A percentile compares a stretch with the other conserved stretches of the same genome.
phyloP scores from a whole-genome alignment of 2,888 invertebrate species.

The Dicyrtomina minuta region DNA sequence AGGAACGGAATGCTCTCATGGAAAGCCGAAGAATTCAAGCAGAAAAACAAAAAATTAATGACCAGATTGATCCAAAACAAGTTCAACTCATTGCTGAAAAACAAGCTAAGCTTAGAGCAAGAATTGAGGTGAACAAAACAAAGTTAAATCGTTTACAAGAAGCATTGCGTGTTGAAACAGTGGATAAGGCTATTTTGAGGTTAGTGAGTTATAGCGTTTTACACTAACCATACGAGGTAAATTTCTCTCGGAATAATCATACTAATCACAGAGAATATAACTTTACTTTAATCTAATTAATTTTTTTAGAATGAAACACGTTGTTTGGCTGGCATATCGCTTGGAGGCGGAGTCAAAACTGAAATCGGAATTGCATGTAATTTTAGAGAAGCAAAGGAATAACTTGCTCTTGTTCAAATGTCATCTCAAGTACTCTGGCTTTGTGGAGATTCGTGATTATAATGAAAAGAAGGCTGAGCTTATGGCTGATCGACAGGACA shows the following conservation, averaged over 20 bases:
- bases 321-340: slow-evolving; percentile 3
- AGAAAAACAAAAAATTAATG: background rate
- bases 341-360: slow-evolving; percentile 11
- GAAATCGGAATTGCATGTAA: slow-evolving; percentile 8
- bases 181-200: slow-evolving; percentile 21
- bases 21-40: slow-evolving; percentile 21
- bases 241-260: too few species aligned
- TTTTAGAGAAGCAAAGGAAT: slow-evolving; percentile 21
- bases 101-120: background rate
- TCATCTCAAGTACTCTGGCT: slow-evolving; percentile 21
- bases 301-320: slow-evolving; percentile 17
- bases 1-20: slow-evolving; percentile 9
- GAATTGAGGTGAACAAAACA: background rate
- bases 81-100: background rate
- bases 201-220: too few species aligned
- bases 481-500: slow-evolving; percentile 1
- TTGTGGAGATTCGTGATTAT: slow-evolving; percentile 4
- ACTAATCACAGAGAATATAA: too few species aligned
- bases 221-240: too few species aligned
- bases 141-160: slow-evolving; percentile 13
- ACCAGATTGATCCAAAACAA: slow-evolving; percentile 6
- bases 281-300: too few species aligned
- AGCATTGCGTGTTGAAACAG: slow-evolving; percentile 14
- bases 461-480: slow-evolving; percentile 17
- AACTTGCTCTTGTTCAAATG: slow-evolving; percentile 24